phyloP scores from a whole-genome alignment of 2,113 vertebrate genomes.

The Halcyon malimbica region DNA sequence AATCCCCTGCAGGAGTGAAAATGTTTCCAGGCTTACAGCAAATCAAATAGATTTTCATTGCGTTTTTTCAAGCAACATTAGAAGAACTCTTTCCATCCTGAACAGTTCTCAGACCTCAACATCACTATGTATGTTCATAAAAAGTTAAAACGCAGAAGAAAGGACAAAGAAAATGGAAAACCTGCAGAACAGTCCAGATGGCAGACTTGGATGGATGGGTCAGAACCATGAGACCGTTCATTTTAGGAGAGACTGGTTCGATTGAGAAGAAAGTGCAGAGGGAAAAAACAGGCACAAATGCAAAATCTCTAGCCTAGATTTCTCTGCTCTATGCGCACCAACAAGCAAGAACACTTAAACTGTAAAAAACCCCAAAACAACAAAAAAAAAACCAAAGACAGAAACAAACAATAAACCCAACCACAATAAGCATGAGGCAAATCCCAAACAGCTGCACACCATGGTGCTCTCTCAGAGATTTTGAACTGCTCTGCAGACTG shows the following conservation, averaged over 20 bases:
- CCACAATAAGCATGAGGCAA: neutral
- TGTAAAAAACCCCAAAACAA: neutral
- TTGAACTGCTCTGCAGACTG: neutral
- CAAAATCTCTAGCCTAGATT: neutral
- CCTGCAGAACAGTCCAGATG: neutral
- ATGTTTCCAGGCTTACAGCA: slow-evolving; percentile 29
- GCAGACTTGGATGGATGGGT: neutral
- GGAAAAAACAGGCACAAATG: neutral
- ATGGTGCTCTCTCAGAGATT: neutral
- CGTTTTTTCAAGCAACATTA: slow-evolving; percentile 37
- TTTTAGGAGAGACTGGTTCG: neutral
- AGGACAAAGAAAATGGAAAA: neutral
- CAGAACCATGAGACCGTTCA: neutral
- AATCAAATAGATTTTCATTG: slow-evolving; percentile 45
- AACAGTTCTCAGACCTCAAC: neutral
- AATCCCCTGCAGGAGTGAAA: slow-evolving; percentile 49
- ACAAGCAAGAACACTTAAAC: neutral
- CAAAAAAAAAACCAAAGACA: neutral
- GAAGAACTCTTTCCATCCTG: neutral
- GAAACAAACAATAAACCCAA: neutral
- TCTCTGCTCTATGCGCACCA: neutral
- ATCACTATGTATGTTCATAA: neutral
- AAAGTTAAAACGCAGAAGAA: neutral
- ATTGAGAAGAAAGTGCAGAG: neutral
- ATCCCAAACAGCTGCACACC: neutral